Percentiles rank a stretch among this genome's conserved stretches.
These are phyloP conservation scores for Manduca sexta DNA, from an alignment of 1,140 invertebrate species.

Conservation along the genomic window DNA sequence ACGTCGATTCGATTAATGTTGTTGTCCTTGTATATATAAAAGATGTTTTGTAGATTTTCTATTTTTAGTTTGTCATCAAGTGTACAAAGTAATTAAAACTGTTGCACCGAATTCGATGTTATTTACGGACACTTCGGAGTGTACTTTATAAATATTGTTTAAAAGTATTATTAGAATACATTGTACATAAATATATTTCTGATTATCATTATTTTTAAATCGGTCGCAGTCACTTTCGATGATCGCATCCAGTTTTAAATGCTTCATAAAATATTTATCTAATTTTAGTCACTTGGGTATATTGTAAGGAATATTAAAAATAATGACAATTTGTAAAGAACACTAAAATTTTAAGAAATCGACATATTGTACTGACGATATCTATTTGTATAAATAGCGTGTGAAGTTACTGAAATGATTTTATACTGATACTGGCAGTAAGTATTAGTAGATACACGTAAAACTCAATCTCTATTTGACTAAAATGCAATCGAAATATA, in stretches of 20 bases:
- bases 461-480: no score
- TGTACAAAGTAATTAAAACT: conserved; percentile 66
- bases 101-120: conserved; percentile 42
- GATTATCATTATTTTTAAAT: conserved; percentile 46
- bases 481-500: no score
- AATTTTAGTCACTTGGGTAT: no score
- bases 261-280: not conserved
- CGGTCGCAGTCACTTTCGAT: conserved; percentile 16
- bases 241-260: conserved; percentile 2
- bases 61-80: conserved; percentile 59
- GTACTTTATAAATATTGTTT: conserved; percentile 68
- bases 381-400: no score
- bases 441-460: no score
- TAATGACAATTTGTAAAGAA: no score
- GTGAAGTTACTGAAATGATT: no score
- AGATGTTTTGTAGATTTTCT: conserved; percentile 67
- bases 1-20: conserved; percentile 55
- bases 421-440: no score
- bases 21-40: conserved; percentile 64
- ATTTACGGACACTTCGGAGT: conserved; percentile 33
- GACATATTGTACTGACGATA: not conserved
- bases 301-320: no score
- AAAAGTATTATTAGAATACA: conserved; percentile 69
- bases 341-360: not conserved
- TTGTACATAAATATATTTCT: conserved; percentile 65